Evolutionary conservation across 2,113 vertebrate genomes (phyloP).

Genomic region (Malurus elegans): DNA sequence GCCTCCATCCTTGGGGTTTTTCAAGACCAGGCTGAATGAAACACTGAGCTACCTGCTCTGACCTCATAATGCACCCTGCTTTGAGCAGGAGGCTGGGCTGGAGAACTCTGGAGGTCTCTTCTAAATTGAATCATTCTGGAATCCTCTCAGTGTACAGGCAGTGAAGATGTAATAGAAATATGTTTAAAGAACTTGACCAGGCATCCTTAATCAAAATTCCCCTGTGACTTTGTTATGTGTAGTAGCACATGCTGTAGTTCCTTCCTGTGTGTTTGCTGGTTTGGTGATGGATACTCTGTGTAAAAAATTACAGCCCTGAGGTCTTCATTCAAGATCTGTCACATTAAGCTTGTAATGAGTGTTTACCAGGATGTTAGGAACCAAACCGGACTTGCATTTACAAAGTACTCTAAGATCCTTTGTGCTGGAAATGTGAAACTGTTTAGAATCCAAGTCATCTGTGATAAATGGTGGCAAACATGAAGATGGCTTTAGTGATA

Average conservation of each 20-base stretch:
- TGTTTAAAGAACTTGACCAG: not conserved
- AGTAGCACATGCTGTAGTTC: not conserved
- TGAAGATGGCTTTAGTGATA: not conserved
- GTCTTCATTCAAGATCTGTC: not conserved
- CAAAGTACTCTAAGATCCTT: not conserved
- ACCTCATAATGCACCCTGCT: not conserved
- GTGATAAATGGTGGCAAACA: not conserved
- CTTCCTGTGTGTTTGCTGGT: not conserved
- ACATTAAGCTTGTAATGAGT: not conserved
- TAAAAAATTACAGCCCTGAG: not conserved
- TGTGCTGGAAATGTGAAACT: not conserved
- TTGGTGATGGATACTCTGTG: not conserved
- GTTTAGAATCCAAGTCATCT: not conserved
- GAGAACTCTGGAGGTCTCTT: not conserved
- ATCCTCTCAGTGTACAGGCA: not conserved
- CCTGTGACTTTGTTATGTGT: not conserved
- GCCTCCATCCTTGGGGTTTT: not conserved
- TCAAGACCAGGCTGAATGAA: not conserved
- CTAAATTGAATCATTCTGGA: not conserved
- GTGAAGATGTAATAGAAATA: not conserved
- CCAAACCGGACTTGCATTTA: not conserved
- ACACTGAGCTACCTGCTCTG: not conserved
- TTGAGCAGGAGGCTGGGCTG: not conserved
- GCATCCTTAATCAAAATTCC: not conserved
- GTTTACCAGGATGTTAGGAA: not conserved